phyloP scores from a whole-genome alignment of 1,140 invertebrate species.

The Drosophila burlai region DNA sequence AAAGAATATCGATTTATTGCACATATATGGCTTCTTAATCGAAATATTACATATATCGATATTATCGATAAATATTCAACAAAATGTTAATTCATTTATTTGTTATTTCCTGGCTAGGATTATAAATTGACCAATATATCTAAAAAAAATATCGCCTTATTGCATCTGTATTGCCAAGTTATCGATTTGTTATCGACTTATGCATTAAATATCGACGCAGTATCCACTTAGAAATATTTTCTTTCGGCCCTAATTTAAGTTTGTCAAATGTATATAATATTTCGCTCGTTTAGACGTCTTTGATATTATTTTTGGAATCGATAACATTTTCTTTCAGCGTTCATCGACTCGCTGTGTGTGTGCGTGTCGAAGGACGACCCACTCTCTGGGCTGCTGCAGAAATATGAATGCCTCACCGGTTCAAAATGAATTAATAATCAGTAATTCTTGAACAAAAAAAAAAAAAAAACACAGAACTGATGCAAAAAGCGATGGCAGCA shows the following conservation, averaged over 20 bases:
- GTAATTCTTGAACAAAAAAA: conserved; percentile 81
- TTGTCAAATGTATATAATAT: background rate
- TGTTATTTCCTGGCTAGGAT: background rate
- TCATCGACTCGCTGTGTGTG: background rate
- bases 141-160: background rate
- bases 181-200: background rate
- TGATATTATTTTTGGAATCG: background rate
- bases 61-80: background rate
- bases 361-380: conserved; percentile 70
- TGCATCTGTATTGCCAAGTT: background rate
- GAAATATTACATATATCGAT: background rate
- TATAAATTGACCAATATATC: background rate
- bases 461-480: conserved; percentile 32
- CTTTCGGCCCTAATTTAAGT: background rate
- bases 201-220: background rate
- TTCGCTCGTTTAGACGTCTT: too few species aligned
- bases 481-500: conserved; percentile 33
- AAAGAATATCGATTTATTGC: background rate
- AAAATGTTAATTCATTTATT: background rate
- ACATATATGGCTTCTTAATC: background rate
- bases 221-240: background rate
- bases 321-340: conserved; percentile 3
- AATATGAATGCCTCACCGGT: conserved; percentile 82
- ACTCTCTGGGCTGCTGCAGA: conserved; percentile 68
- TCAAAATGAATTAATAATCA: conserved; percentile 83